A percentile compares a stretch with the other conserved stretches of the same genome.
These are phyloP conservation scores for Popillia japonica DNA, from an alignment of 1,140 invertebrate species.

Conservation along the genomic window DNA sequence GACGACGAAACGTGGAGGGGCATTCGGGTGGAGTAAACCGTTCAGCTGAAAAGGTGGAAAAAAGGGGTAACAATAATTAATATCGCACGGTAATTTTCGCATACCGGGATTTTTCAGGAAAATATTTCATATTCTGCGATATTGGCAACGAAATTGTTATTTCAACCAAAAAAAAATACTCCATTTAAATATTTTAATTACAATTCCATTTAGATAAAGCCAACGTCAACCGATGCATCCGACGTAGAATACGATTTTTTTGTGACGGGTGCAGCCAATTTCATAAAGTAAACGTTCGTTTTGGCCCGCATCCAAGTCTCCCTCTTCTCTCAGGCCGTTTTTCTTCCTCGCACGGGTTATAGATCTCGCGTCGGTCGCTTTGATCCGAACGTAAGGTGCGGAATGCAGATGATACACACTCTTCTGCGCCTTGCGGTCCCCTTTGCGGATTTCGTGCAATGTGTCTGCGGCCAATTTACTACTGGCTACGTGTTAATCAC, in stretches of 20 bases:
- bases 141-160: not conserved
- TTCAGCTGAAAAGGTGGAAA: not conserved
- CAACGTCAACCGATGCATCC: not conserved
- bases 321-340: not conserved
- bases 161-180: too few species aligned
- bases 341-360: not conserved
- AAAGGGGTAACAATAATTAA: constrained; percentile 7
- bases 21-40: not conserved
- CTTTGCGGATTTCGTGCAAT: not conserved
- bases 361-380: not conserved
- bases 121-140: too few species aligned
- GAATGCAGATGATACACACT: not conserved
- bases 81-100: not conserved
- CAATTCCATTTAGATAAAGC: not conserved
- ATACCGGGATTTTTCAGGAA: too few species aligned
- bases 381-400: not conserved
- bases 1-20: not conserved
- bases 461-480: not conserved
- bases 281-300: constrained; percentile 6
- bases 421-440: not conserved
- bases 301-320: not conserved
- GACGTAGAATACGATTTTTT: not conserved
- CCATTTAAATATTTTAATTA: too few species aligned
- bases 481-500: not conserved
- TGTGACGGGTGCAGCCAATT: not conserved